These are phyloP conservation scores for Eutrigla gurnardus DNA, from an alignment of 2,797 vertebrate species.

Conservation along the genomic window DNA sequence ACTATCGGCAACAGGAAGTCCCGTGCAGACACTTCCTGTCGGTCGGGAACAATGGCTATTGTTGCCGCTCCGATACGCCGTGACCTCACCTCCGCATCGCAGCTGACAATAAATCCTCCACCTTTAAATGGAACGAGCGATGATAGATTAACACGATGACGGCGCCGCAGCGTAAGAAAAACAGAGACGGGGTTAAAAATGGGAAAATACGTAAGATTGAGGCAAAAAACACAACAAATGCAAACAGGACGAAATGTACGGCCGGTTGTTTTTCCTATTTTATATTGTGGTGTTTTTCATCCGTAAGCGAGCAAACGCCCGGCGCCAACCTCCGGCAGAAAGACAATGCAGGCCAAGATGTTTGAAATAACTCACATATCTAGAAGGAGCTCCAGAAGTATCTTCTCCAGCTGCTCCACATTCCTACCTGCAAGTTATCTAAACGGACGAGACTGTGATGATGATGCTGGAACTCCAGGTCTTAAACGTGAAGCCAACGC, in stretches of 20 bases:
- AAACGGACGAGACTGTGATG: not conserved
- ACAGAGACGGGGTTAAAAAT: constrained; percentile 38
- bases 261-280: constrained; percentile 14
- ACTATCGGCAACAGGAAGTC: constrained; percentile 85
- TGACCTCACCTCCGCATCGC: constrained; percentile 87
- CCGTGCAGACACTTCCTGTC: constrained; percentile 84
- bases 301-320: not conserved
- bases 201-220: constrained; percentile 8
- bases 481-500: too few relatives aligned
- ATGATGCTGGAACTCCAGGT: too few relatives aligned
- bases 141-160: constrained; percentile 80
- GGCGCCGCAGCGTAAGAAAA: constrained; percentile 61
- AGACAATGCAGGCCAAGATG: constrained; percentile 14
- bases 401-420: constrained; percentile 24
- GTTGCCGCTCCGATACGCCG: constrained; percentile 78
- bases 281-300: constrained; percentile 16
- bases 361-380: constrained; percentile 31
- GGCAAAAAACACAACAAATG: constrained; percentile 1
- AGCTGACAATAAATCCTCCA: constrained; percentile 83
- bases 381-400: constrained; percentile 19
- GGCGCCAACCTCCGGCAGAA: constrained; percentile 7
- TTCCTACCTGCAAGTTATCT: constrained; percentile 11
- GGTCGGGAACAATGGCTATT: constrained; percentile 87
- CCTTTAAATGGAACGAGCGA: constrained; percentile 77
- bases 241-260: constrained; percentile 1